phyloP scores from a whole-genome alignment of 2,888 invertebrate genomes.

The Anthoptus insignis region DNA sequence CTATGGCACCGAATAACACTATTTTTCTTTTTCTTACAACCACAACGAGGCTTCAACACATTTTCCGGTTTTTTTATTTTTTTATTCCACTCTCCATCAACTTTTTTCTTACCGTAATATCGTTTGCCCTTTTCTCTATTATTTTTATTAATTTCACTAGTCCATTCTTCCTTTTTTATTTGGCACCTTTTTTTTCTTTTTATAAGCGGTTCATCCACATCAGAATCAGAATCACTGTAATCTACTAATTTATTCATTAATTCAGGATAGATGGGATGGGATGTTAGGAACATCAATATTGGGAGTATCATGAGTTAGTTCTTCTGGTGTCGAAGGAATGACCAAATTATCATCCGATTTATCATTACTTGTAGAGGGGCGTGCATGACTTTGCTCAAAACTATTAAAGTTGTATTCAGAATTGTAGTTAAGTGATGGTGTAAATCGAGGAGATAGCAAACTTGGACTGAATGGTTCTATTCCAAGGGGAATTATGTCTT shows the following conservation, averaged over 20 bases:
- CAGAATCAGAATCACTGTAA: slow-evolving; percentile 40
- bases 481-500: not conserved
- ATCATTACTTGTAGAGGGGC: not conserved
- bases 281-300: not conserved
- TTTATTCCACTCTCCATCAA: not conserved
- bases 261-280: slow-evolving; percentile 11
- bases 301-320: not conserved
- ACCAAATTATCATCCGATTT: not conserved
- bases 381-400: not conserved
- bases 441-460: not conserved
- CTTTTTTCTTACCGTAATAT: not conserved
- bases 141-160: slow-evolving; percentile 12
- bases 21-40: not conserved
- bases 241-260: slow-evolving; percentile 32
- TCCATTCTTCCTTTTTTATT: slow-evolving; percentile 42
- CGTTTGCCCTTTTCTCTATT: slow-evolving; percentile 29
- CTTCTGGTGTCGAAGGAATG: not conserved
- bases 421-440: not conserved
- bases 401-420: not conserved
- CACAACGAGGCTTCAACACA: not conserved
- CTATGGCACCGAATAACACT: not conserved
- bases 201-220: slow-evolving; percentile 33
- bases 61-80: not conserved
- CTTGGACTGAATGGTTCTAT: not conserved
- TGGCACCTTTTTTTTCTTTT: slow-evolving; percentile 41